Evolutionary conservation across 1,140 invertebrate species (phyloP).

Genomic region (Magallana angulata): DNA sequence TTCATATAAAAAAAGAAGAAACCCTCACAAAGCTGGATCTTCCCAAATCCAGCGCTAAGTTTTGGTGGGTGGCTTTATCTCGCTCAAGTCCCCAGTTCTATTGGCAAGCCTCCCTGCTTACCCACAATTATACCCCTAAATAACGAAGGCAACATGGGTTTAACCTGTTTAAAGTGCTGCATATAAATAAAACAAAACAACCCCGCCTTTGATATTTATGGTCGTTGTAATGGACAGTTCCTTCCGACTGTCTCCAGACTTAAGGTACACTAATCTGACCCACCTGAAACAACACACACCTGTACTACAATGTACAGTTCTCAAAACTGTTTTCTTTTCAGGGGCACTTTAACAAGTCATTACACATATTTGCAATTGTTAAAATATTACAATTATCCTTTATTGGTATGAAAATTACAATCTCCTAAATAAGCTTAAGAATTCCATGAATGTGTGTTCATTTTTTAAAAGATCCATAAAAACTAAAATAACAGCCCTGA

Average conservation of each 20-base stretch:
- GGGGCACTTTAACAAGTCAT: neutral
- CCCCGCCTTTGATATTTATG: neutral
- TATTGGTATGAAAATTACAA: no score
- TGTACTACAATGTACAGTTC: neutral
- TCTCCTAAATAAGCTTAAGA: no score
- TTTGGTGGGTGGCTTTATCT: neutral
- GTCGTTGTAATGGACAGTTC: neutral
- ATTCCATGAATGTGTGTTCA: no score
- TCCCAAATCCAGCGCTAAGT: neutral
- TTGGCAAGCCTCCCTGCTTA: neutral
- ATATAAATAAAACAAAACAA: neutral
- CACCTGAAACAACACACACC: conserved; percentile 5
- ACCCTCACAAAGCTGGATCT: neutral
- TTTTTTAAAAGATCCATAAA: no score
- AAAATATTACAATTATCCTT: no score
- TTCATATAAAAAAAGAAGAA: neutral
- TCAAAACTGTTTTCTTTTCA: neutral
- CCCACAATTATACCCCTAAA: neutral
- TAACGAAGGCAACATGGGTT: no score
- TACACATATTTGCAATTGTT: conserved; percentile 8
- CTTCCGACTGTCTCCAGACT: neutral
- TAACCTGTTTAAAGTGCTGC: neutral
- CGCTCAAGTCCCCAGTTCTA: neutral
- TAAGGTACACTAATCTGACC: neutral
- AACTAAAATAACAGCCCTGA: no score